Evolutionary conservation across 2,888 invertebrate species (phyloP).

Genomic region (Scaptomyza reducta): DNA sequence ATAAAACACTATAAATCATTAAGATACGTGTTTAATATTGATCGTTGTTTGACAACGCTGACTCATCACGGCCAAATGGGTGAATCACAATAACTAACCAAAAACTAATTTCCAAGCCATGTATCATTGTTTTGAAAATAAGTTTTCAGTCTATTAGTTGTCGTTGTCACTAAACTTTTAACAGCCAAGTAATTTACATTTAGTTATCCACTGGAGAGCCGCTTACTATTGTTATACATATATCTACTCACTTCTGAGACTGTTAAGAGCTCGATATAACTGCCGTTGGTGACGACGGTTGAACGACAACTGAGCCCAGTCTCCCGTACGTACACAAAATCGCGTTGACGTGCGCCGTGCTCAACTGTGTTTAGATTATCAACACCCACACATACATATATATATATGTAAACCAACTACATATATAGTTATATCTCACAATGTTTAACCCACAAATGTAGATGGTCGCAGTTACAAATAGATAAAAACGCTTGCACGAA

Average conservation of each 20-base stretch:
- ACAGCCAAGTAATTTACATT: background rate
- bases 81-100: constrained; percentile 9
- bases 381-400: constrained; percentile 11
- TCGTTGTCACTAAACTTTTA: background rate
- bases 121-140: background rate
- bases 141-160: background rate
- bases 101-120: background rate
- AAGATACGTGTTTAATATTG: constrained; percentile 1
- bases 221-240: background rate
- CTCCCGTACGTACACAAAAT: constrained; percentile 25
- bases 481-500: constrained; percentile 45
- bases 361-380: constrained; percentile 47
- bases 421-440: background rate
- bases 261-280: constrained; percentile 31
- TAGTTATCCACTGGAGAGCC: constrained; percentile 6
- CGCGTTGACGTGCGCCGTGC: constrained; percentile 46
- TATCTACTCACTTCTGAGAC: constrained; percentile 53
- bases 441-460: constrained; percentile 19
- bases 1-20: background rate
- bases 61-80: constrained; percentile 38
- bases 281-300: constrained; percentile 58
- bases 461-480: constrained; percentile 28
- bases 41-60: constrained; percentile 15
- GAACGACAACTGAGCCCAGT: constrained; percentile 57
- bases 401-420: background rate